Evolutionary conservation across 2,113 vertebrate genomes (phyloP).

Genomic region (Tyto alba): DNA sequence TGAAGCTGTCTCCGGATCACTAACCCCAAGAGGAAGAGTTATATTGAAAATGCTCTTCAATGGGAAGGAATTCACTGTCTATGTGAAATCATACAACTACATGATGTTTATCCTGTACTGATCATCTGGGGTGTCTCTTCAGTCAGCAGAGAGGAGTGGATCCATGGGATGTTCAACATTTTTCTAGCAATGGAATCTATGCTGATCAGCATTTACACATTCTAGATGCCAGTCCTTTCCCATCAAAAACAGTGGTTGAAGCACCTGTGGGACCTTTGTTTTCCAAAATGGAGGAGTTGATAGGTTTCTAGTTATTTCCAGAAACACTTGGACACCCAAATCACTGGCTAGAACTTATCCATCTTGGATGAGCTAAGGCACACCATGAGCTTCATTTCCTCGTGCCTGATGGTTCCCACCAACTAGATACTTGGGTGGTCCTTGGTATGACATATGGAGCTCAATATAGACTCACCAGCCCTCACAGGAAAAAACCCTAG

Average conservation of each 20-base stretch:
- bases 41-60: background rate
- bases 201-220: background rate
- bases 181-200: background rate
- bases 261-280: background rate
- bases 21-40: background rate
- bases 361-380: background rate
- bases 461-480: background rate
- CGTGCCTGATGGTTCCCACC: background rate
- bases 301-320: background rate
- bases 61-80: background rate
- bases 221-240: background rate
- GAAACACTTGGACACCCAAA: background rate
- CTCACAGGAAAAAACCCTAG: too few relatives aligned
- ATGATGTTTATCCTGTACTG: background rate
- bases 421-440: background rate
- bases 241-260: background rate
- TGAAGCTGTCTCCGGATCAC: background rate
- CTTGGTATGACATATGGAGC: background rate
- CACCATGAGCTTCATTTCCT: fast-evolving
- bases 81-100: background rate
- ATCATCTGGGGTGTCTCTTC: background rate
- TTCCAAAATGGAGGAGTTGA: background rate
- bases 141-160: background rate
- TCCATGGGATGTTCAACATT: background rate
- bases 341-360: background rate